Conservation (phyloP, 2,113 vertebrate species). For the zebrafish (Danio rerio) region DNA sequence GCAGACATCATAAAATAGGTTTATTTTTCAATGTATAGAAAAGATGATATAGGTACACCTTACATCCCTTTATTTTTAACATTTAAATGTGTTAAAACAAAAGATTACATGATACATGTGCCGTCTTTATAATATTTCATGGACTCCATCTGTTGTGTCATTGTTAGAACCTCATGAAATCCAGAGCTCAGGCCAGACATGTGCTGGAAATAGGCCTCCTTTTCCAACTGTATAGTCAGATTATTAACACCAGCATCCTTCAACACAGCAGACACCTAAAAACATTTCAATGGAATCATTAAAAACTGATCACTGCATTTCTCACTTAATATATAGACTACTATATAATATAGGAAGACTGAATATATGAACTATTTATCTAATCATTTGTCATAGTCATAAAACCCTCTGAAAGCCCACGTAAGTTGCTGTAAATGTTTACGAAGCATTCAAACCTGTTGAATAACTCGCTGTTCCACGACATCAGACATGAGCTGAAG, state of each 20-base stretch:
- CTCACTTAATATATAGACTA: too few species aligned
- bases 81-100: slow-evolving; percentile 60
- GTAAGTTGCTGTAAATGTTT: background rate
- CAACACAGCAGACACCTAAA: slow-evolving; percentile 89
- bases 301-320: background rate
- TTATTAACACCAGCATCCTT: slow-evolving; percentile 97
- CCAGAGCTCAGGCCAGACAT: slow-evolving; percentile 97
- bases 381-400: background rate
- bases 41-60: slow-evolving; percentile 24
- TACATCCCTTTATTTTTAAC: slow-evolving; percentile 33
- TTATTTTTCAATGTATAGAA: background rate
- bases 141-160: slow-evolving; percentile 95
- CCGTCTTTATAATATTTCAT: slow-evolving; percentile 93
- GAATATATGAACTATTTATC: background rate
- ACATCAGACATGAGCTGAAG: slow-evolving; percentile 93
- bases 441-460: slow-evolving; percentile 83
- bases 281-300: background rate
- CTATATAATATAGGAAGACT: too few species aligned
- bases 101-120: slow-evolving; percentile 90
- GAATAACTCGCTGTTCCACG: slow-evolving; percentile 92
- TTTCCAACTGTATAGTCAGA: slow-evolving; percentile 96
- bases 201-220: slow-evolving; percentile 98
- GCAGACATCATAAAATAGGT: background rate
- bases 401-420: background rate
- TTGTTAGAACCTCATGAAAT: slow-evolving; percentile 92